Conservation (phyloP, 64 coral and sea anemone genomes). For the Dendronephthya gigantea region DNA sequence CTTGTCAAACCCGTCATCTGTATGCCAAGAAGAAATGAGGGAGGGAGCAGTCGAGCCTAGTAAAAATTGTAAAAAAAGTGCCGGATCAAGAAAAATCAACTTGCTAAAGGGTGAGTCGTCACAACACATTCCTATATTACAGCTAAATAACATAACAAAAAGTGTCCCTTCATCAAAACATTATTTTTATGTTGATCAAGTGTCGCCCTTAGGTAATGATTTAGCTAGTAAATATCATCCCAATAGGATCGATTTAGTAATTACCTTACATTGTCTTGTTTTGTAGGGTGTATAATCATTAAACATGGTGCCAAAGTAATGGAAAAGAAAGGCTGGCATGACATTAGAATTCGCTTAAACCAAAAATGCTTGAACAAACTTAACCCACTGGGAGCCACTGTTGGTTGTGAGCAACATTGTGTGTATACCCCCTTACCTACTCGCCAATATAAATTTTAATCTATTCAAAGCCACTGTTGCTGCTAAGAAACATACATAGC, state of each 20-base stretch:
- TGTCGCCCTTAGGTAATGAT: background rate
- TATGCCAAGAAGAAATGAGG: constrained; percentile 53
- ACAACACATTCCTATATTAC: background rate
- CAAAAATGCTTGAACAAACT: constrained; percentile 50
- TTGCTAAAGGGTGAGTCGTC: constrained; percentile 42
- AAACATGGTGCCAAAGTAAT: constrained; percentile 45
- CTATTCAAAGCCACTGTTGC: too few species aligned
- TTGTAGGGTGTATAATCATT: constrained; percentile 39
- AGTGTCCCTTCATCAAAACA: too few species aligned
- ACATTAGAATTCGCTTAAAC: constrained; percentile 36
- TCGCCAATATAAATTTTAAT: too few species aligned
- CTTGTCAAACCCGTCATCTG: constrained; percentile 38
- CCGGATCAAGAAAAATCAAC: constrained; percentile 17
- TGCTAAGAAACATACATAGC: too few species aligned
- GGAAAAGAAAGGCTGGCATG: constrained; percentile 34
- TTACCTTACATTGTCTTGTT: constrained; percentile 14
- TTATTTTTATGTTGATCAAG: background rate
- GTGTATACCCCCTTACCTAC: too few species aligned
- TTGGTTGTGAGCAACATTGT: too few species aligned
- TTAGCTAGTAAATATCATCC: background rate
- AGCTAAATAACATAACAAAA: background rate
- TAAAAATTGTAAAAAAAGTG: constrained; percentile 19
- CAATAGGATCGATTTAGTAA: background rate
- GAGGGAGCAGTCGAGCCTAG: constrained; percentile 41
- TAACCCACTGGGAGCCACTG: background rate